Evolutionary conservation across 2,113 vertebrate species (phyloP).

Genomic region (Montifringilla adamsi): DNA sequence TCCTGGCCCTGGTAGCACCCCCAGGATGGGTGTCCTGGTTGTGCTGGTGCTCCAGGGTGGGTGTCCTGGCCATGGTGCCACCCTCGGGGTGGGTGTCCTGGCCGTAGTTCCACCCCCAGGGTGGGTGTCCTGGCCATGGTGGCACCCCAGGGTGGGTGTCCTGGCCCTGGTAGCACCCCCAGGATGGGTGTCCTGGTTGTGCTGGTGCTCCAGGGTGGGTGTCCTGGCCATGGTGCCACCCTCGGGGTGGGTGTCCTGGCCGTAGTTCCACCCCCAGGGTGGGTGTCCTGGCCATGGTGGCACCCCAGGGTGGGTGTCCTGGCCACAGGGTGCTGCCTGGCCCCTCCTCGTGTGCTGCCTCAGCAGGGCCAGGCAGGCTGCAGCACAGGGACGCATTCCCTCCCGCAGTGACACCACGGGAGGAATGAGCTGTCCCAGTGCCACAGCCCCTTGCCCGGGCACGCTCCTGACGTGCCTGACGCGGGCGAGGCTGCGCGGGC

Average conservation of each 20-base stretch:
- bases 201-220: too few species aligned
- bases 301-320: neutral
- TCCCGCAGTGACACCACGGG: neutral
- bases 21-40: too few species aligned
- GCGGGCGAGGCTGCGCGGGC: neutral
- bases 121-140: neutral
- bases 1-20: too few species aligned
- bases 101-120: too few species aligned
- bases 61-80: too few species aligned
- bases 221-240: neutral
- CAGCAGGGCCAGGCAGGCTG: neutral
- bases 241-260: too few species aligned
- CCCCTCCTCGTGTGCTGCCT: neutral
- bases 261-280: too few species aligned
- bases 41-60: too few species aligned
- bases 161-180: too few species aligned
- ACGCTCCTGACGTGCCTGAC: fast-evolving
- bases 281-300: neutral
- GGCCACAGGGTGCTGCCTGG: fast-evolving
- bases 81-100: too few species aligned
- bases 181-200: too few species aligned
- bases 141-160: neutral
- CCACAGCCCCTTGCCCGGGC: neutral
- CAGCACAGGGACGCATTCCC: neutral
- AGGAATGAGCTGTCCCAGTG: neutral